Evolutionary conservation across 1,140 invertebrate species (phyloP), one percentile per base, ranked within the genome.

Genomic region (Condylostylus longicornis): DNA sequence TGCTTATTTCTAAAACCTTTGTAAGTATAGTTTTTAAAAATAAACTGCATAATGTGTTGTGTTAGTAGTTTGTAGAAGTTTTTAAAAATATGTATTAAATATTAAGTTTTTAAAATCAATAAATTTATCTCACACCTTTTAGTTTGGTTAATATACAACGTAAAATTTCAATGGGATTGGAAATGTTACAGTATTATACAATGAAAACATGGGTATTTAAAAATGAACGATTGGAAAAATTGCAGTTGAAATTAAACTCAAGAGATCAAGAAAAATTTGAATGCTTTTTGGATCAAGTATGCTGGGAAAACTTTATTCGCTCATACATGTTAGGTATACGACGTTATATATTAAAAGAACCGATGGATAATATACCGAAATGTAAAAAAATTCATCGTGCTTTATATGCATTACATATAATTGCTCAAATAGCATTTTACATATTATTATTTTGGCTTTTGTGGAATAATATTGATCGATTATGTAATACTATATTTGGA

Each of bases 111-210:
- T n/a, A n/a, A 30, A 30, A 30, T 33, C 14, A 9, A 8, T 1
- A 10, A 15, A 0, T 23, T 19, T 15, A 14, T 3, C 12, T 12
- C 29, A 10, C 13, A 31, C 12, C 5, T 58, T 62, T 20, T 49
- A 77, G 75, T 47, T 66, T 82, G 63, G 65, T 82, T 0, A 68
- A 68, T 42, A 65, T 74, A 4, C 79, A 82, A 54, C 68, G 70
- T 12, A 69, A 70, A 32, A 67, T 82, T 5, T 68, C 66, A 6
- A 63, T 62, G 23, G 79, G 79, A 0, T 42, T 81, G 1, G 62
- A 70, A 38, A 62, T 80, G 1, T 56, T 93, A 0, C 76, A 87
- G 47, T 91, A 84, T 57, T 94, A 91, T 53, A 90, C 85, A 5
- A 83, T 75, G 2, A 76, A 80, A 50, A 67, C 80, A 47, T 93